Conservation (phyloP, 2,888 invertebrate species). For the Eutolmus rufibarbis region DNA sequence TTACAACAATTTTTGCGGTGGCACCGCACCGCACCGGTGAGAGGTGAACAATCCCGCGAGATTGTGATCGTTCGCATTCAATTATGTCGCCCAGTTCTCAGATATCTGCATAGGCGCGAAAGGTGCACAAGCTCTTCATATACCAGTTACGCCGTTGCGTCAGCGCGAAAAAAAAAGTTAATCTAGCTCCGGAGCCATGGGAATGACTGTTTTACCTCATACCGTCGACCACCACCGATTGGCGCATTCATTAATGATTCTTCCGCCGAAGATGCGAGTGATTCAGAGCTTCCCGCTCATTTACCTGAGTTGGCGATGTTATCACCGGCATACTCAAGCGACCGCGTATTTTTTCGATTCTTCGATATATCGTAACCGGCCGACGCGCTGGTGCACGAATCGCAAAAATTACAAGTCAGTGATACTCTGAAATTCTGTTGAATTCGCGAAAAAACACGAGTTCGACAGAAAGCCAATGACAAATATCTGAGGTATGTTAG, state of each 20-base stretch:
- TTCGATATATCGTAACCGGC: neutral
- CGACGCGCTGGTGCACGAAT: neutral
- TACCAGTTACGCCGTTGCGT: neutral
- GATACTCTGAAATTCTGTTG: neutral
- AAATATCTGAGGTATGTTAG: neutral
- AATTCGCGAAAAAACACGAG: neutral
- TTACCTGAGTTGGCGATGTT: neutral
- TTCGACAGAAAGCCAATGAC: neutral
- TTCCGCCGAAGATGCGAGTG: neutral
- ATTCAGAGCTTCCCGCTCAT: neutral
- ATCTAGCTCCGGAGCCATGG: neutral
- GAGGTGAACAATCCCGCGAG: neutral
- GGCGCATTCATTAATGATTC: neutral
- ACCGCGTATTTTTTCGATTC: neutral
- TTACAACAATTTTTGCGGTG: neutral
- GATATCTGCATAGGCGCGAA: neutral
- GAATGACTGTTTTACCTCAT: neutral
- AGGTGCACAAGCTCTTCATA: neutral
- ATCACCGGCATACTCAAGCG: neutral
- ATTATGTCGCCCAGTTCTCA: neutral
- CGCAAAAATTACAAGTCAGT: neutral
- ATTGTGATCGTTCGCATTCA: conserved; percentile 3
- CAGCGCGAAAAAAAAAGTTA: neutral
- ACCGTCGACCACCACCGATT: neutral
- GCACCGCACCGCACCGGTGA: neutral